Conservation (phyloP, 2,113 vertebrate species). For the Microcebus murinus region DNA sequence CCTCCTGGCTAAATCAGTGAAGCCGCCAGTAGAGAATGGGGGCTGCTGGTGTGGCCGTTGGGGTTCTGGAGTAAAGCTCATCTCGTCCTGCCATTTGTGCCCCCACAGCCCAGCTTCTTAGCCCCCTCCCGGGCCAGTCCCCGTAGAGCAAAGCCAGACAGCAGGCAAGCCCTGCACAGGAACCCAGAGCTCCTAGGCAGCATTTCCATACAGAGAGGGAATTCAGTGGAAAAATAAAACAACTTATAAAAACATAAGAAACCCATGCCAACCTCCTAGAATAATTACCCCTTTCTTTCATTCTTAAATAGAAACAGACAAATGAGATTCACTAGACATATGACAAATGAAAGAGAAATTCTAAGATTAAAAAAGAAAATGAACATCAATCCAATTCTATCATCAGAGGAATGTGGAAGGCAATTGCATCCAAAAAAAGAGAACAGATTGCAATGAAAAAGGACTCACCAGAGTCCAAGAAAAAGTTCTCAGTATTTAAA, state of each 20-base stretch:
- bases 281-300: not conserved
- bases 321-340: not conserved
- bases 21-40: not conserved
- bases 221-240: not conserved
- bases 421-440: not conserved
- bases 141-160: not conserved
- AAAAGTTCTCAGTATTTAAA: not conserved
- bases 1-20: not conserved
- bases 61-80: not conserved
- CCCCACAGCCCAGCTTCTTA: not conserved
- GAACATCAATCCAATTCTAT: not conserved
- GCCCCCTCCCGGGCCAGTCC: not conserved
- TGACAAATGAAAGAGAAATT: not conserved
- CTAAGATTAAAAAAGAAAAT: not conserved
- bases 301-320: not conserved
- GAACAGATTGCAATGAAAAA: not conserved
- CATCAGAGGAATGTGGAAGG: not conserved
- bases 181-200: not conserved
- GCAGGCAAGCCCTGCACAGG: not conserved
- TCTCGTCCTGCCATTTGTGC: not conserved
- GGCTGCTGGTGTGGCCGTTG: no score
- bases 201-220: not conserved
- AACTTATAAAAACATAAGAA: not conserved
- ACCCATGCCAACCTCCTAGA: not conserved
- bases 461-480: not conserved